phyloP scores from a whole-genome alignment of 1,140 invertebrate species.

The Pararge aegeria region DNA sequence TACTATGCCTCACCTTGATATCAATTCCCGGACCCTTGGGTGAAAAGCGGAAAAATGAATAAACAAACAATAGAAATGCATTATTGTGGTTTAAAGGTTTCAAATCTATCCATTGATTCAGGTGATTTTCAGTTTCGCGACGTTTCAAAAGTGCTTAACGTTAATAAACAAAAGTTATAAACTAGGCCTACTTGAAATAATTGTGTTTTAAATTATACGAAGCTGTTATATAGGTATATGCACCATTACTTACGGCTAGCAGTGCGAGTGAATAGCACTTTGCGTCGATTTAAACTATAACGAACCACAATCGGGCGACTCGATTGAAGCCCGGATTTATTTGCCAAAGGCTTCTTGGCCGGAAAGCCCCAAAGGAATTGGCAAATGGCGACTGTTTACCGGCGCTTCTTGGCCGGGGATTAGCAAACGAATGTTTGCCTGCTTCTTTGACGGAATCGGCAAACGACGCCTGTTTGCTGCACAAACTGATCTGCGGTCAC shows the following conservation, averaged over 20 bases:
- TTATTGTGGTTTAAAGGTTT: no score
- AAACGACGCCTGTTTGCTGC: neutral
- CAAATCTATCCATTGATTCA: no score
- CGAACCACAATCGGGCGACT: neutral
- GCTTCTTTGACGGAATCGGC: neutral
- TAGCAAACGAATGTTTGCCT: neutral
- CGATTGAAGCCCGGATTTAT: neutral
- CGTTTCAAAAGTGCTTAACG: no score
- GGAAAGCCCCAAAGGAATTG: neutral
- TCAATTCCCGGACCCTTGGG: no score
- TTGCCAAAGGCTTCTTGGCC: constrained; percentile 4
- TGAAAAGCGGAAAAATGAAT: no score
- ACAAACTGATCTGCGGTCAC: neutral
- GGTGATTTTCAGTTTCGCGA: no score
- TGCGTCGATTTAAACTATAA: neutral
- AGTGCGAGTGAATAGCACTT: neutral
- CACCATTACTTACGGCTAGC: neutral
- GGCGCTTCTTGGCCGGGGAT: neutral
- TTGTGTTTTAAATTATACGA: no score
- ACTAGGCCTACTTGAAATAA: no score
- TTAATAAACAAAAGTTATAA: no score
- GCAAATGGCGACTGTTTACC: neutral
- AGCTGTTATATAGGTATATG: no score
- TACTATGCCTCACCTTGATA: no score
- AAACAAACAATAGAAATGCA: no score